Evolutionary conservation across 2,888 invertebrate genomes (phyloP), one percentile per base, ranked within the genome.

Genomic region (Itoplectis maculator): DNA sequence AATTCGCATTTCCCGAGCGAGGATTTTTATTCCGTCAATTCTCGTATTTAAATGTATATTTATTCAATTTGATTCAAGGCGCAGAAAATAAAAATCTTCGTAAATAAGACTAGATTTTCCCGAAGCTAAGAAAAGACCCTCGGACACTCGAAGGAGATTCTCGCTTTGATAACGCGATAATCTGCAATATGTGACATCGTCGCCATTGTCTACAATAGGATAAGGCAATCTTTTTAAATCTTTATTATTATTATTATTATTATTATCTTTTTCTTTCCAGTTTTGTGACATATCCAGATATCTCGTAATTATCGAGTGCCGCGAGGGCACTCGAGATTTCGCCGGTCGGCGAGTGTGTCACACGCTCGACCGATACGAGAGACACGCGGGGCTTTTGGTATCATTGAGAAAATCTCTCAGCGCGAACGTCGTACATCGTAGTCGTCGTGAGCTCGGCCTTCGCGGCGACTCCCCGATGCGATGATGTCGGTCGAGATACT

Each of bases 401-500:
- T 69, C 40, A n/a, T 23, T 4, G 29, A 13, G 54, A 69, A 54
- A 51, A 69, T 69, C 69, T 37, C 5, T n/a, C n/a, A n/a, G 59
- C 18, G 18, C 29, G 54, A 68, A 37, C 2, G 51, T 49, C 37
- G 68, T 18, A 9, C 37, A 1, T 7, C 51, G 18, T 15, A 15
- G 49, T 29, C 54, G 37, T 65, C 29, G 45, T 47, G 29, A n/a
- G n/a, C n/a, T n/a, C 51, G 51, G 45, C 47, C 47, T 47, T 23
- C 42, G 6, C 51, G 13, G 20, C 49, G 69, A 29, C 29, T 29
- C 9, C 45, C 7, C n/a, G 45, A 56, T 70, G n/a, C n/a, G n/a
- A n/a, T 42, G 20, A 45, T 45, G 45, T 29, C n/a, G 40, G 42
- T 40, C 29, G 66, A 75, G n/a, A n/a, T n/a, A n/a, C n/a, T 75